Base-by-base conservation (phyloP, 2,113 vertebrate species). In the Azemiops feae region DNA sequence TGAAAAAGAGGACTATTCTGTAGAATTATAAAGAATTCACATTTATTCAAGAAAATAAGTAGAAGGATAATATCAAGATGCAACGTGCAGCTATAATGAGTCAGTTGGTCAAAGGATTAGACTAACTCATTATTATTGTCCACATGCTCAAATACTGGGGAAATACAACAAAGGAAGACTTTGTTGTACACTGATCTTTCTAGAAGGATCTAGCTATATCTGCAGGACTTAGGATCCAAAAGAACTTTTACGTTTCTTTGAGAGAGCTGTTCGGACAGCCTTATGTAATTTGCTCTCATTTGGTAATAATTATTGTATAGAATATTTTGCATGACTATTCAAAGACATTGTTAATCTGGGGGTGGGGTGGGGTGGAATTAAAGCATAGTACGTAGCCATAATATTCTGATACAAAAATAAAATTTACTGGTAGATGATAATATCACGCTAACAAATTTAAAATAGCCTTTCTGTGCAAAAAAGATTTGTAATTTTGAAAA, bases 401-500 rank as follows among this genome's bases (percentile, higher is more conserved):
- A n/a, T 1, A 81, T 25, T 50, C 94, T 95, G 88, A 58, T 45
- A 30, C 23, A 3, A 94, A 45, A 87, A 52, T 89, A 94, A 52
- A 87, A 89, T 95, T 97, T 93, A 96, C 95, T 95, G 92, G 93
- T 92, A 96, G 34, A 92, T 93, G 96, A 91, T 92, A 97, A 96
- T 95, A 94, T 55, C 96, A 96, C 93, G 53, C 85, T 95, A 94
- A 92, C 89, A 96, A 95, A 94, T 97, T 97, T 97, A 97, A 97
- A 97, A 97, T 98, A 97, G 95, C 97, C 93, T 94, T 92, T 89
- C 91, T 97, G 92, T 96, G 93, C 94, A 97, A 96, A 97, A 97
- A 97, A 97, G 85, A 9, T 74, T n/a, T 97, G 96, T 97, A 97
- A 97, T 95, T 97, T 97, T 97, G 94, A 96, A 97, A 96, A 18